Evolutionary conservation across 2,888 invertebrate genomes (phyloP), one percentile per base, ranked within the genome.

Genomic region (Hyppa rectilinea): DNA sequence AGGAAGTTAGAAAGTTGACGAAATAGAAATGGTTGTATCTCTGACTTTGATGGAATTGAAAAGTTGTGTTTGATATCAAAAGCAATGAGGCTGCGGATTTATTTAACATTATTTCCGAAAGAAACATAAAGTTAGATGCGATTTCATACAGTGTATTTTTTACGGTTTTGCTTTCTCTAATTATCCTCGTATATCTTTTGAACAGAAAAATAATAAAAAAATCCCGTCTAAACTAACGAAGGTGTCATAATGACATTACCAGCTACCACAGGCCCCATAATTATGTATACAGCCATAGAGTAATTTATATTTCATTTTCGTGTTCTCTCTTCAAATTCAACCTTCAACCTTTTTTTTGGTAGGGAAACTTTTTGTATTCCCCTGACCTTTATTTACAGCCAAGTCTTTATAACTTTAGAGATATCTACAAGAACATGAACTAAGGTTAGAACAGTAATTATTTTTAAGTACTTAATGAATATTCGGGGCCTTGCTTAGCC

Each of bases 391-490:
- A 68, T 56, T 26, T 12, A 17, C n/a, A 20, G 34, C 67, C 67
- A 72, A 52, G 63, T 64, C 23, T 49, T 58, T 40, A 38, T 61
- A 61, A 72, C 43, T 77, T 81, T 23, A 52, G 45, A 79, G 29
- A 71, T 60, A 65, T 63, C 53, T 50, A 65, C 49, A 56, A 66
- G 29, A 77, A 58, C 4, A 23, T 72, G 23, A 77, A 52, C 56
- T 74, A 17, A 65, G 47, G 29, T 49, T 61, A 50, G 47, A 75
- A 61, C 64, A 61, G 62, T 78, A 72, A 81, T 81, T 70, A 81
- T 60, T 61, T 70, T 70, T 70, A 64, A 81, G 78, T 78, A 70
- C 62, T 64, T 77, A 10, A 56, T 80, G 59, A 81, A 81, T 80
- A 80, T 78, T 81, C 71, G 81, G 31, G 31, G 43, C 61, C 26